Conservation (phyloP, 2,888 invertebrate species). For the Catonia carolina region DNA sequence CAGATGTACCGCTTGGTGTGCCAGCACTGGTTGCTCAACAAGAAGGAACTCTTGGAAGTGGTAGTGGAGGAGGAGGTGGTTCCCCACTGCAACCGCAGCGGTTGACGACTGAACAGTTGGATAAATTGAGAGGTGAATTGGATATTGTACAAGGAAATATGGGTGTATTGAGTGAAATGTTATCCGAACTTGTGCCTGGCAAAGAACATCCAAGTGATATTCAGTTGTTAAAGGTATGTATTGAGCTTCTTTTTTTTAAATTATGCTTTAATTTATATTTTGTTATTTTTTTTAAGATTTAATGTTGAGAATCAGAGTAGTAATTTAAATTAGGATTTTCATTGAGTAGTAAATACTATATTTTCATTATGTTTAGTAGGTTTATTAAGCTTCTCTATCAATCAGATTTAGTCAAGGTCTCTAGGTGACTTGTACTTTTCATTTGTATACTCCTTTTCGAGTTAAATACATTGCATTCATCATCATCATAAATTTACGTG, state of each 20-base stretch:
- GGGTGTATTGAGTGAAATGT: slow-evolving; percentile 91
- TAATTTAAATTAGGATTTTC: slow-evolving; percentile 1
- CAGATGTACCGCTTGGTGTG: slow-evolving; percentile 23
- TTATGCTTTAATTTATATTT: too few relatives aligned
- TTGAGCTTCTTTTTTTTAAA: not conserved
- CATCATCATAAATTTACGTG: too few relatives aligned
- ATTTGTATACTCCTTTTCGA: too few relatives aligned
- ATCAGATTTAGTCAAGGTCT: too few relatives aligned
- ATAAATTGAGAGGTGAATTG: slow-evolving; percentile 85
- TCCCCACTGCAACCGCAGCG: slow-evolving; percentile 11
- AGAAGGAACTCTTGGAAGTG: slow-evolving; percentile 19
- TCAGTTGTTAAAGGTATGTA: slow-evolving; percentile 69
- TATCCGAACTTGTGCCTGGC: slow-evolving; percentile 80
- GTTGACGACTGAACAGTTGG: slow-evolving; percentile 72
- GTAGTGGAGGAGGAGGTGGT: not conserved
- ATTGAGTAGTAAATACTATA: slow-evolving; percentile 12
- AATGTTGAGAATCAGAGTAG: too few relatives aligned
- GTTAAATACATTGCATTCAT: too few relatives aligned
- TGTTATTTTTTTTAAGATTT: too few relatives aligned
- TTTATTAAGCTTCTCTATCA: too few relatives aligned
- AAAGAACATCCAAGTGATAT: slow-evolving; percentile 81
- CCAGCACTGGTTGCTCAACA: slow-evolving; percentile 24
- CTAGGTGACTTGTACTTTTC: too few relatives aligned
- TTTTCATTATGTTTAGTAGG: not conserved
- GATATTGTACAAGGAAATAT: slow-evolving; percentile 91